These are phyloP conservation scores for Phymatocera aterrima DNA, from an alignment of 2,888 invertebrate genomes.

Conservation along the genomic window DNA sequence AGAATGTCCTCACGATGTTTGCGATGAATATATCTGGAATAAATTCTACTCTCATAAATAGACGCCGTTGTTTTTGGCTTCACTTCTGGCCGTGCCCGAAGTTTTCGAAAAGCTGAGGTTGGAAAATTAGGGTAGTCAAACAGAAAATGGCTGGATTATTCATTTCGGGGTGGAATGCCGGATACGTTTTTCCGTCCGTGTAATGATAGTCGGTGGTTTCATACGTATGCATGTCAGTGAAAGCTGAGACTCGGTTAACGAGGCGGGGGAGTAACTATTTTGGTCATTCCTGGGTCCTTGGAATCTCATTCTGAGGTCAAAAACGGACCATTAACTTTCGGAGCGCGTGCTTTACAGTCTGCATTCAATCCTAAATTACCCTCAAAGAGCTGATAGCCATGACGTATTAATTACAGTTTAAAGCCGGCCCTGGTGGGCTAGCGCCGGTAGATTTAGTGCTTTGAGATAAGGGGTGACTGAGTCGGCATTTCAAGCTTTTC, in stretches of 20 bases:
- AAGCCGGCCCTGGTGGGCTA: slow-evolving; percentile 54
- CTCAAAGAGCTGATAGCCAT: slow-evolving; percentile 49
- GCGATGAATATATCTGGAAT: neutral
- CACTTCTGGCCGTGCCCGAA: no score
- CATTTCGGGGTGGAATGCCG: no score
- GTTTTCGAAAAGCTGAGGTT: no score
- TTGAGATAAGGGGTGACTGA: slow-evolving; percentile 41
- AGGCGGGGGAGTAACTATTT: neutral
- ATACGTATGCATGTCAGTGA: neutral
- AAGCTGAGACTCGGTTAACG: neutral
- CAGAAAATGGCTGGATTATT: no score
- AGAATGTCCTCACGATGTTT: neutral
- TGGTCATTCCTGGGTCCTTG: slow-evolving; percentile 12
- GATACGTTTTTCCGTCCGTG: neutral
- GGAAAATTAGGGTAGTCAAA: no score
- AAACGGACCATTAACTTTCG: slow-evolving; percentile 32
- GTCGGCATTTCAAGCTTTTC: slow-evolving; percentile 44
- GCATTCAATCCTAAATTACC: slow-evolving; percentile 37
- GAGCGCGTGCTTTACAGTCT: slow-evolving; percentile 25
- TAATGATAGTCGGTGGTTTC: neutral
- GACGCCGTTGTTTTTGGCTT: no score
- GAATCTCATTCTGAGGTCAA: neutral
- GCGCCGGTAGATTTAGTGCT: slow-evolving; percentile 41
- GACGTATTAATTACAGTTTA: slow-evolving; percentile 66
- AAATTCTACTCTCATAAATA: no score